phyloP scores from a whole-genome alignment of 2,113 vertebrate species.

The Forbesichthys papilliferus region DNA sequence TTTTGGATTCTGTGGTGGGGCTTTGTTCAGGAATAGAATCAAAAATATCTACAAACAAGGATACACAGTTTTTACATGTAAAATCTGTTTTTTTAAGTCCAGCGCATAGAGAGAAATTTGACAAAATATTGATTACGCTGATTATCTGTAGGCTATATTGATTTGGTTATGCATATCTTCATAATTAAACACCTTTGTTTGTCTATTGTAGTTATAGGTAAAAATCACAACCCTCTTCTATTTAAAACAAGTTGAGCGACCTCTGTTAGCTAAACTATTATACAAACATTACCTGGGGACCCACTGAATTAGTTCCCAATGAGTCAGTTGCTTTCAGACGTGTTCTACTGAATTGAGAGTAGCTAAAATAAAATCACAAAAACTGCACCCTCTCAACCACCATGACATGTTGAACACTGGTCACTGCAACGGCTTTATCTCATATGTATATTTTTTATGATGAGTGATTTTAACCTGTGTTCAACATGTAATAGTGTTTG shows the following conservation, averaged over 20 bases:
- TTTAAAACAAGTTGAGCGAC: slow-evolving; percentile 55
- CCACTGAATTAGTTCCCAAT: no score
- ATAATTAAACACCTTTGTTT: not conserved
- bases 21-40: slow-evolving; percentile 92
- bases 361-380: no score
- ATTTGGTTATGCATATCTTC: not conserved
- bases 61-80: slow-evolving; percentile 80
- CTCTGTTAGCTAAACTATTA: slow-evolving; percentile 19
- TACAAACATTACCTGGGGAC: no score
- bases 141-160: not conserved
- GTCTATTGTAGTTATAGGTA: no score
- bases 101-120: slow-evolving; percentile 49
- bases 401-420: no score
- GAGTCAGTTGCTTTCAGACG: no score
- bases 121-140: not conserved
- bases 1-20: slow-evolving; percentile 89
- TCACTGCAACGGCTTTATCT: no score
- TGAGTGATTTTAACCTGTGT: no score
- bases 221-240: slow-evolving; percentile 2
- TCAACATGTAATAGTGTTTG: no score
- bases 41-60: slow-evolving; percentile 98
- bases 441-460: no score
- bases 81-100: slow-evolving; percentile 63
- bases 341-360: no score
- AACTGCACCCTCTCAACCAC: no score